Evolutionary conservation across 2,113 vertebrate species (phyloP).

Genomic region (Pyxicephalus adspersus): DNA sequence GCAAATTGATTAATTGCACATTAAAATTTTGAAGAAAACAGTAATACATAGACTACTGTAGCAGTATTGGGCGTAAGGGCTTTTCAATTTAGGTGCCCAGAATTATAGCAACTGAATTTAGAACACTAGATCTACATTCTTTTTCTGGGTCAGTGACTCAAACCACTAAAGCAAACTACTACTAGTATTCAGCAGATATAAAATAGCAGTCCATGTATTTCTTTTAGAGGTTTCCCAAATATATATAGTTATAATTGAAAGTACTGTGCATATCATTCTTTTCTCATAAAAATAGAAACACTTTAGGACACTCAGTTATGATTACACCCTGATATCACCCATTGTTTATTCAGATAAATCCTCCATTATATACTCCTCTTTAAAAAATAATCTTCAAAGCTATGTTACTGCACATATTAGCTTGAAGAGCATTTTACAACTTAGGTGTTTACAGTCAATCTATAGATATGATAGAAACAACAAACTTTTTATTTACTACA

Average conservation of each 20-base stretch:
- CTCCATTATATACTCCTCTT: slow-evolving; percentile 4
- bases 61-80: too few species aligned
- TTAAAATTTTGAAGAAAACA: too few species aligned
- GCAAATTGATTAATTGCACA: slow-evolving; percentile 15
- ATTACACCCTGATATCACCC: slow-evolving; percentile 1
- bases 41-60: too few species aligned
- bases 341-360: slow-evolving; percentile 26
- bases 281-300: slow-evolving; percentile 47
- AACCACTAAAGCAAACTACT: too few species aligned
- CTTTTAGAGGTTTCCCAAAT: neutral
- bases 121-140: too few species aligned
- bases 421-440: slow-evolving; percentile 35
- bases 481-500: too few species aligned
- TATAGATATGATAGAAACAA: slow-evolving; percentile 16
- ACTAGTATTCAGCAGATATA: too few species aligned
- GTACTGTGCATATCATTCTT: neutral
- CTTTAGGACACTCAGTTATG: neutral
- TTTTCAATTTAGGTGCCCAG: too few species aligned
- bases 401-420: neutral
- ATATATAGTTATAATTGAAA: slow-evolving; percentile 13
- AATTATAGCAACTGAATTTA: too few species aligned
- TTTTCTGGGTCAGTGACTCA: too few species aligned
- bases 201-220: too few species aligned
- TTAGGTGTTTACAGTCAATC: slow-evolving; percentile 25
- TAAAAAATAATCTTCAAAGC: slow-evolving; percentile 39